A percentile compares a stretch with the other conserved stretches of the same genome.
Conservation (phyloP, 2,113 vertebrate genomes). For the Leptocoma aspasia region DNA sequence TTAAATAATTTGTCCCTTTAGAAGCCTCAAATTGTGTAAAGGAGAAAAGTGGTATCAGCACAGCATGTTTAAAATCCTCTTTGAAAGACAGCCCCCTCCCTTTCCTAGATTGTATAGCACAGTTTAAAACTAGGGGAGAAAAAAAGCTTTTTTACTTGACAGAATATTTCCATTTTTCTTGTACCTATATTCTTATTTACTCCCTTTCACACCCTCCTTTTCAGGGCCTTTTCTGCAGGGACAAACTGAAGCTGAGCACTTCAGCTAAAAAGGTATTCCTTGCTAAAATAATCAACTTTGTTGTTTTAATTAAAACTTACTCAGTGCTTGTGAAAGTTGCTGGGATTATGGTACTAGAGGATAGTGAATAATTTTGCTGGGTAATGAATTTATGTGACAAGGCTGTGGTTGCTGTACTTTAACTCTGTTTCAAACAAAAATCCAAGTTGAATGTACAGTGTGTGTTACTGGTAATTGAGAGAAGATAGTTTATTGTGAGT, state of each 20-base stretch:
- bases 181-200: not conserved
- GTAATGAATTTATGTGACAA: not conserved
- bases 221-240: not conserved
- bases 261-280: not conserved
- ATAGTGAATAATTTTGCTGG: not conserved
- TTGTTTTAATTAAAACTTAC: not conserved
- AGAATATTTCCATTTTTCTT: not conserved
- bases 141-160: not conserved
- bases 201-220: not conserved
- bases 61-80: not conserved
- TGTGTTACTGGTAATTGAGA: conserved; percentile 71
- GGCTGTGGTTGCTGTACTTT: not conserved
- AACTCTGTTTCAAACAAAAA: not conserved
- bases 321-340: not conserved
- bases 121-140: not conserved
- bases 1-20: not conserved
- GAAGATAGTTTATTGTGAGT: conserved; percentile 69
- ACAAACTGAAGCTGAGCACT: not conserved
- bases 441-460: not conserved
- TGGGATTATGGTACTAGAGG: not conserved
- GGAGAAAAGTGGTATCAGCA: not conserved
- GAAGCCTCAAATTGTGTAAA: not conserved
- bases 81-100: not conserved
- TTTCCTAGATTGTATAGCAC: not conserved
- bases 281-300: not conserved